Evolutionary conservation across 1,140 invertebrate species (phyloP), one percentile per base, ranked within the genome.

Genomic region (Caerostris extrusa): DNA sequence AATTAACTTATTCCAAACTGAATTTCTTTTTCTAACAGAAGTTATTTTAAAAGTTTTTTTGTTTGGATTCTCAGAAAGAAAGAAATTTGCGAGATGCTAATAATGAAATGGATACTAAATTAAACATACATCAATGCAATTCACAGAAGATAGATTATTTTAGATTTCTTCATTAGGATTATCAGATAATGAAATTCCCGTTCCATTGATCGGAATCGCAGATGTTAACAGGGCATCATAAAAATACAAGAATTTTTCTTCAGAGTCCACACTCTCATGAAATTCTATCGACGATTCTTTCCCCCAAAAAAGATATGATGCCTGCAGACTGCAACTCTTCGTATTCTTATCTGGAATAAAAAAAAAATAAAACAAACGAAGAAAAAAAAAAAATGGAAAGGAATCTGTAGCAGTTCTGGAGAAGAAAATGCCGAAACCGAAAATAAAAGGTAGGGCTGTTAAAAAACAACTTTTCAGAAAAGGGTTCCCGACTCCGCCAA

Each of bases 401-500:
- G 53, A 67, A 88, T 64, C 86, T 53, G 86, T 55, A 10, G 61
- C 19, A 61, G 19, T 58, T 88, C 64, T 53, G 12, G 34, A 53
- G 50, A 58, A 57, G 50, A 88, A 88, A 50, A 61, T 50, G 34
- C 19, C 58, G 19, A 64, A 64, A 55, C 60, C n/a, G 19, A 88
- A 88, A 67, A 88, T 17, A n/a, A 88, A 67, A 88, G 60, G 60
- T 88, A 53, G 56, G 14, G 58, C 60, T 14, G 34, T 88, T 64
- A 88, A 88, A 64, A 88, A 67, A 67, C 57, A 53, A 64, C 19
- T 88, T 64, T 64, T 53, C 10, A 64, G 50, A 88, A 88, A 87
- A 64, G 14, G 34, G 58, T 64, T 64, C 53, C n/a, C 86, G 86
- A 55, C 58, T 64, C 55, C 53, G 50, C 60, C 86, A 88, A 67